Evolutionary conservation across 2,113 vertebrate species (phyloP).

Genomic region (Bubalus kerabau): DNA sequence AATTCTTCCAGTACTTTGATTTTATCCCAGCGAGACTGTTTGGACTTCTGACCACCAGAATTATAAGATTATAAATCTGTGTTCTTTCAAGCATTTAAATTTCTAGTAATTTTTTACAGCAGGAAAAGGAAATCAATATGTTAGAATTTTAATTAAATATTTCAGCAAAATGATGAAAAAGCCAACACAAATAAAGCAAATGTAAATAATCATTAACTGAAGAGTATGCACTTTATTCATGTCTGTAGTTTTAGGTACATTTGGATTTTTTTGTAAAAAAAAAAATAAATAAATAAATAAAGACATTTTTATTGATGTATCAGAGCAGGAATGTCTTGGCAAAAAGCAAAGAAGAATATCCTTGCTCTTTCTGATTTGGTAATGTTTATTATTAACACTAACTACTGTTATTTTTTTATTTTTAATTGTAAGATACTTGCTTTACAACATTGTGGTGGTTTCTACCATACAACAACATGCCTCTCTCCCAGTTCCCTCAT

Average conservation of each 20-base stretch:
- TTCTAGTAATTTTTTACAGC: background rate
- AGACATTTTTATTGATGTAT: no score
- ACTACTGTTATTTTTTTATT: no score
- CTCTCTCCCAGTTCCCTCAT: no score
- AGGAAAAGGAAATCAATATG: background rate
- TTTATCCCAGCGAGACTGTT: background rate
- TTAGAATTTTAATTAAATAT: background rate
- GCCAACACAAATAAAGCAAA: background rate
- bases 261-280: background rate
- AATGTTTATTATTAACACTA: no score
- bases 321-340: no score
- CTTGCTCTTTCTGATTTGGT: no score
- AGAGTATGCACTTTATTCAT: background rate
- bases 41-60: background rate
- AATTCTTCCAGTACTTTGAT: background rate
- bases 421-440: no score
- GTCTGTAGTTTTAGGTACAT: background rate
- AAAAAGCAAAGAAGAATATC: no score
- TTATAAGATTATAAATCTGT: background rate
- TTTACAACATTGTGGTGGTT: no score
- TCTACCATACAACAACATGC: no score
- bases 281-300: no score
- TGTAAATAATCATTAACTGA: background rate
- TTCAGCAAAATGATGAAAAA: background rate
- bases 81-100: background rate